phyloP scores from a whole-genome alignment of 2,113 vertebrate genomes.

The Rhabdomys dilectus region DNA sequence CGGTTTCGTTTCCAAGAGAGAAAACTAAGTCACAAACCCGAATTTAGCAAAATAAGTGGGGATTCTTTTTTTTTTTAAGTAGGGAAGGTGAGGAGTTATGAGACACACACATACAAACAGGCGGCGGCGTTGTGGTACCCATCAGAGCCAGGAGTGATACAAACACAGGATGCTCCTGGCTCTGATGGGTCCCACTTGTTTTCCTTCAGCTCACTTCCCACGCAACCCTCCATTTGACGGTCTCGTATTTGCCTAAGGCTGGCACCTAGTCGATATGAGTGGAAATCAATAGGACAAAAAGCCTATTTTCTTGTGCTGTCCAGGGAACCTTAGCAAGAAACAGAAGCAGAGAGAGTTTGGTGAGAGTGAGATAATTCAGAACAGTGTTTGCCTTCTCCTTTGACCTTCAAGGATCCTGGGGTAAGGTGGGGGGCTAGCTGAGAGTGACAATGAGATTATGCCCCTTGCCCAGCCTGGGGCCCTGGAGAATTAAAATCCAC shows the following conservation, averaged over 20 bases:
- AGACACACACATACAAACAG: too few relatives aligned
- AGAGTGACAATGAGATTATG: background rate
- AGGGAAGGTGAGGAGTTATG: background rate
- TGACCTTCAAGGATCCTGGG: background rate
- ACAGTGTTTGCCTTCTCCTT: background rate
- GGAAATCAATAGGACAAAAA: background rate
- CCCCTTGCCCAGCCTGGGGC: too few relatives aligned
- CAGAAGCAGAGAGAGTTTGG: background rate
- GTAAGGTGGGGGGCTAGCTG: too few relatives aligned
- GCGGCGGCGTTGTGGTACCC: too few relatives aligned
- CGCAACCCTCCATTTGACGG: background rate
- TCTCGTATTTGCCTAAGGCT: background rate
- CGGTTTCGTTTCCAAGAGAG: background rate
- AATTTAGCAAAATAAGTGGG: background rate
- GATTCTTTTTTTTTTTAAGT: background rate
- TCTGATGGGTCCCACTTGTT: too few relatives aligned
- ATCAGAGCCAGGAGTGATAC: too few relatives aligned
- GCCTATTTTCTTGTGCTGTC: background rate
- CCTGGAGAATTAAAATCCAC: background rate
- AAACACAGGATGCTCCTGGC: background rate
- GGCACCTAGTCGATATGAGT: background rate
- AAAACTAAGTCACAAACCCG: background rate
- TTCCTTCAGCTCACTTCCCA: background rate
- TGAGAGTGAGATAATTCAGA: background rate
- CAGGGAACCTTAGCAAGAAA: background rate